Percentiles rank a stretch among this genome's conserved stretches.
These are phyloP conservation scores for Sylvietta virens DNA, from an alignment of 2,113 vertebrate species.

Conservation along the genomic window DNA sequence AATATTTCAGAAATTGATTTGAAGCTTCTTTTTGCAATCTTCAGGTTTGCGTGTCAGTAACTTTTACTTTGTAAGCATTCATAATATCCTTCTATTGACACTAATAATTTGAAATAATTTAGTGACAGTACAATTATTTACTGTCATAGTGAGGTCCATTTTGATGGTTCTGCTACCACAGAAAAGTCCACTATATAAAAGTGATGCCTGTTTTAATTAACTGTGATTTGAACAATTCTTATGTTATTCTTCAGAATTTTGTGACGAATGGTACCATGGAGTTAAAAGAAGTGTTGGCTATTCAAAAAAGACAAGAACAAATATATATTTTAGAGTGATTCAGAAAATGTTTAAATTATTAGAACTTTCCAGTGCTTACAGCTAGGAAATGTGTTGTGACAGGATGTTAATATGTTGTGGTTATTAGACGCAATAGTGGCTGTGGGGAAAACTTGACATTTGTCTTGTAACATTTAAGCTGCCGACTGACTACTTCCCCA, in stretches of 20 bases:
- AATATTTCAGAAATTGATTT: neutral
- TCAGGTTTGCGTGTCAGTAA: neutral
- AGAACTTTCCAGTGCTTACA: neutral
- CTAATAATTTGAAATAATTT: neutral
- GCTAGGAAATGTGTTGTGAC: neutral
- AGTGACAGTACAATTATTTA: neutral
- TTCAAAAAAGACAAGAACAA: neutral
- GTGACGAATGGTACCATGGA: neutral
- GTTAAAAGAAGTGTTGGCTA: neutral
- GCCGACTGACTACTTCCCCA: accelerated
- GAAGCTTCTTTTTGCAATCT: neutral
- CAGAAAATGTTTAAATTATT: neutral
- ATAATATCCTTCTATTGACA: neutral
- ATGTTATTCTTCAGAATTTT: neutral
- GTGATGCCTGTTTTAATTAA: neutral
- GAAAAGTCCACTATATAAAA: neutral
- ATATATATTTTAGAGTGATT: neutral
- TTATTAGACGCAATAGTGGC: neutral
- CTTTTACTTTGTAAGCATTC: neutral
- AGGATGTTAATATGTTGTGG: neutral
- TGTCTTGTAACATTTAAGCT: neutral
- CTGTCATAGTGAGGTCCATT: neutral
- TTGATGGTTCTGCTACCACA: neutral
- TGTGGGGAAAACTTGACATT: neutral
- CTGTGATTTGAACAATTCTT: neutral